These are phyloP conservation scores for Drosophila auraria DNA, from an alignment of 1,140 invertebrate species.

Conservation along the genomic window DNA sequence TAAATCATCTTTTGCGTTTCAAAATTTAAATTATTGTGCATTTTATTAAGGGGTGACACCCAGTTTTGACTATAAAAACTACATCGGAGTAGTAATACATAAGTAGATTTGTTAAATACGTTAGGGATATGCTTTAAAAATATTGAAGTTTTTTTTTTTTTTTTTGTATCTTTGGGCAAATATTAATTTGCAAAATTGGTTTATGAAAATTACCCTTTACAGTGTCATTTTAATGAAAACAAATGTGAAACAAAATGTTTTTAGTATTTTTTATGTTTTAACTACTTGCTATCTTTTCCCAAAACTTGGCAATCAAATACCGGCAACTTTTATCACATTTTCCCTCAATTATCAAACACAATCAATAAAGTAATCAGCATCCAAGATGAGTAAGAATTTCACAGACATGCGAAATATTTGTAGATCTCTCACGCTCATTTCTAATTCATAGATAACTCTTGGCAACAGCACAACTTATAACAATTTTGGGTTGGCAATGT, in stretches of 20 bases:
- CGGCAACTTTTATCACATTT: background rate
- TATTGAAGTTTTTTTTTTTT: no score
- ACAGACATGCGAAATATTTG: conserved; percentile 7
- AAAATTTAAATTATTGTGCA: conserved; percentile 2
- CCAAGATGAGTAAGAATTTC: conserved; percentile 28
- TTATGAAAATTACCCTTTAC: no score
- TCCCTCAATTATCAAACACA: background rate
- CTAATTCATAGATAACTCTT: conserved; percentile 35
- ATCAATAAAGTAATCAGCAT: conserved; percentile 18
- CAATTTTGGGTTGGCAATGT: conserved; percentile 47
- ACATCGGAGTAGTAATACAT: no score
- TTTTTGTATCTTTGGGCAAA: no score
- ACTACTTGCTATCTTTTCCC: background rate
- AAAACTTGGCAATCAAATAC: background rate
- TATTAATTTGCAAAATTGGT: no score
- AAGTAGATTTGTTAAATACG: background rate
- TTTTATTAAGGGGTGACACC: background rate
- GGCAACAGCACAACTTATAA: conserved; percentile 25
- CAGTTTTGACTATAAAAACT: background rate
- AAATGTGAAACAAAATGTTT: no score
- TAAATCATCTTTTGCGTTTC: conserved; percentile 19
- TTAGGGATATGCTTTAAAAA: no score
- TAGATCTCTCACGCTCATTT: conserved; percentile 29
- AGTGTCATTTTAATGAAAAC: no score
- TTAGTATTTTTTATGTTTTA: no score